Base-by-base conservation (phyloP, 2,113 vertebrate genomes). In the Galbula dea region DNA sequence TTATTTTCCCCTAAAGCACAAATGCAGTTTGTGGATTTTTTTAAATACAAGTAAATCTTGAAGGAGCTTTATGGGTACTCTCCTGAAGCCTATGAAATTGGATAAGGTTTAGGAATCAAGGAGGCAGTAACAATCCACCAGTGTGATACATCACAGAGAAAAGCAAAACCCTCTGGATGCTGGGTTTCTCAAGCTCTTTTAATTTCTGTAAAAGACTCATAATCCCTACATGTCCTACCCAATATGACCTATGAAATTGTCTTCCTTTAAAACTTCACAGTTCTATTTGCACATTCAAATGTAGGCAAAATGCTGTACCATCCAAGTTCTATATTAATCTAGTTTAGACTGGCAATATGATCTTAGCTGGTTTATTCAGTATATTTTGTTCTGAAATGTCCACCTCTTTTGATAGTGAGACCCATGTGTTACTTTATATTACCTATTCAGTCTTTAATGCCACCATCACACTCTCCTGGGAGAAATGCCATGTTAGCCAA, bases 381-480 rank as follows among this genome's bases (percentile, higher is more conserved):
- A 72, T 7, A 4, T 72, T 82, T 65, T 74, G 17, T 9, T 68
- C 11, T 46, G 43, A 10, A 11, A 3, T 21, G 8, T 32, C 15
- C 16, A 11, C 7, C 19, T 75, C n/a, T 11, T 5, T 10, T 57
- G 27, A 22, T 6, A 51, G 20, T 23, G 34, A 54, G n/a, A 48
- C 8, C 3, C 15, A n/a, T 0, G 0, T 2, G 3, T n/a, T 62
- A 41, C 4, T 66, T 54, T 72, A 19, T 21, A 37, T 73, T 65
- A 67, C 8, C 5, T 74, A 4, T n/a, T 82, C 36, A 68, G 30
- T 74, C n/a, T 84, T 90, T 68, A 62, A 39, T 49, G 16, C 3
- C 48, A 29, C 17, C 19, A 6, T 36, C 2, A 0, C 36, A 61
- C 5, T 46, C 6, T 7, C 6, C 27, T 3, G 6, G 21, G 11